Base-by-base conservation (phyloP, 2,888 invertebrate genomes). In the Drosophila austrosaltans region DNA sequence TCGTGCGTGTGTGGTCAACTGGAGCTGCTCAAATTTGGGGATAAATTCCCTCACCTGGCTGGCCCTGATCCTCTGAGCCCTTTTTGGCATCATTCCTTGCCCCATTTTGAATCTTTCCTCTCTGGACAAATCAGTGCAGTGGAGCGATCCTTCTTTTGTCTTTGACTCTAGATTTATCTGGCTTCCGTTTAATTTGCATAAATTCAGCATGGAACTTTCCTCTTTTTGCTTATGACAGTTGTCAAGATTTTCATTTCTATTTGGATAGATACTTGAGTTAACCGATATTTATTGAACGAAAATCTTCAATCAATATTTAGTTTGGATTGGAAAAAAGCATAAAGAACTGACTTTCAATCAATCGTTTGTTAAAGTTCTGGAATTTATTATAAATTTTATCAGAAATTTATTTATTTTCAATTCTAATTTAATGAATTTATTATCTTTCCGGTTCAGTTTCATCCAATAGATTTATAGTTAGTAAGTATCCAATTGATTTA, bases 1-100 rank as follows among this genome's bases (percentile, higher is more conserved):
- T 63, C 57, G 60, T 74, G 82, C 64, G 66, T 75, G 66, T 75
- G 79, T 69, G 76, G 75, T 64, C 75, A 76, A 40, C 73, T 56
- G 63, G 61, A 69, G 61, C 63, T 53, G 75, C 70, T 74, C 76
- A 74, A 69, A 63, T 28, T 32, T n/a, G 56, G 16, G 32, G 59
- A 42, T 12, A 48, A 58, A 61, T 73, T 75, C 69, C 73, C 48
- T 70, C 76, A 72, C 72, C 72, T 72, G 72, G 72, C 61, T 25
- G 54, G 56, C 25, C 36, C 53, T 57, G 59, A 39, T 40, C 69
- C 60, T 28, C 44, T 48, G 22, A 48, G 44, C 44, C 44, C 8
- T 20, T 20, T 44, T 48, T 48, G 8, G 44, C 22, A 48, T 22
- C 36, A 36, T 36, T 2, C 36, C 8, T 48, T 8, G 8, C 44